These are phyloP conservation scores for Phrixothrix hirtus DNA, from an alignment of 2,888 invertebrate genomes.

Conservation along the genomic window DNA sequence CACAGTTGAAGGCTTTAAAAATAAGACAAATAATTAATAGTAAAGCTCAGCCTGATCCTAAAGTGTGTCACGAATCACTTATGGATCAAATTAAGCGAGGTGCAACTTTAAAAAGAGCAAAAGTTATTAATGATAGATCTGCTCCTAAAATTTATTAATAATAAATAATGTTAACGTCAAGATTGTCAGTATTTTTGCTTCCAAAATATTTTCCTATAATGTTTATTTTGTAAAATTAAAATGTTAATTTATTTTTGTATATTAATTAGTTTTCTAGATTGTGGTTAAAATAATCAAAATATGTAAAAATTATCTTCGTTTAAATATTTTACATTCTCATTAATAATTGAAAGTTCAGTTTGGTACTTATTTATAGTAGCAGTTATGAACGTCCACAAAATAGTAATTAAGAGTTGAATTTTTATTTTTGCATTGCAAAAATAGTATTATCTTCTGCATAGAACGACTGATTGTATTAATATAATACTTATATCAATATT, in stretches of 20 bases:
- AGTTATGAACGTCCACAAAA: constrained; percentile 31
- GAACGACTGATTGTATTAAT: constrained; percentile 35
- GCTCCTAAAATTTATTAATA: constrained; percentile 82
- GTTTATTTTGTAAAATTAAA: background rate
- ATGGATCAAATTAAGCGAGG: constrained; percentile 93
- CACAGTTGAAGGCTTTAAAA: constrained; percentile 63
- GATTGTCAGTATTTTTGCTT: background rate
- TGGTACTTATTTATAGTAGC: constrained; percentile 1
- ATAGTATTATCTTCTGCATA: constrained; percentile 24
- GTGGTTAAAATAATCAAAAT: background rate
- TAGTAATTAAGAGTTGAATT: constrained; percentile 31
- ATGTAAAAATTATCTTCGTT: background rate
- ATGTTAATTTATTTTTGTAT: background rate
- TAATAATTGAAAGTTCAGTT: background rate
- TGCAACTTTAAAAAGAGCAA: constrained; percentile 78
- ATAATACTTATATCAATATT: constrained; percentile 24
- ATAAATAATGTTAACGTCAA: background rate
- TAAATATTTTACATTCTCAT: background rate
- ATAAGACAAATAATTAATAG: constrained; percentile 76
- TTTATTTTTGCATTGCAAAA: constrained; percentile 33
- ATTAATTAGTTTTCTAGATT: background rate
- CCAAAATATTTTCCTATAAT: background rate
- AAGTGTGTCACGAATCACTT: constrained; percentile 81
- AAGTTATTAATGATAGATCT: constrained; percentile 79
- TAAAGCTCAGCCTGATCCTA: constrained; percentile 77